Base-by-base conservation (phyloP, 2,113 vertebrate genomes). In the Entelurus aequoreus region DNA sequence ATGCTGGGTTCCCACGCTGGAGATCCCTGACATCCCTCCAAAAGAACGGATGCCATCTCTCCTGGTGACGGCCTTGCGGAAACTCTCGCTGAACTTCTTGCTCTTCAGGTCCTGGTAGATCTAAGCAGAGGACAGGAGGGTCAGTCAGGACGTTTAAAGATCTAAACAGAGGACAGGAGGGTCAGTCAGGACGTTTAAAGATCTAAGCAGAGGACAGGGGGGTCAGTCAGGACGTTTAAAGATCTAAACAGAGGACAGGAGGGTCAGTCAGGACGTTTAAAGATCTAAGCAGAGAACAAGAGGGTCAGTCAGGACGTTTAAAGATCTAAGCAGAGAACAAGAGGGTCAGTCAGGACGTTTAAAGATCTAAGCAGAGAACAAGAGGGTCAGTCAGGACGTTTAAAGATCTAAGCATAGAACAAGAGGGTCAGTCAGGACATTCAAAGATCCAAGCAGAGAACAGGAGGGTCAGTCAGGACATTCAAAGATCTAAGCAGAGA, bases 1-100 rank as follows among this genome's bases (percentile, higher is more conserved):
- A 76, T 99, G 97, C 68, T 99, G 97, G 0, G 97, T 99, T 54
- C 97, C 97, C 75, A 94, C 94, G 48, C 93, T 95, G 80, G 97
- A 99, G 62, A 90, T 93, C 52, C 88, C 73, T 0, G 96, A 99
- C 1, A 80, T 93, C 62, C 97, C 97, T 75, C 96, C 96, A 54
- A 99, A 93, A 2, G 95, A 97, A 14, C 90, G 92, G 73, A 99
- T 97, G 16, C 97, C 97, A 75, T 93, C 90, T 62, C 77, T 93
- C 76, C 91, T 96, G 59, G 94, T 90, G 76, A 99, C 91, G 75
- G 84, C 87, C 87, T 93, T 97, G 66, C 91, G 83, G 69, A 99
- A 99, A 1, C 95, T 92, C 88, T 95, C 93, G 66, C 95, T 93
- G 72, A 96, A 78, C 59, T 97, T 87, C 74, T 95, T 95, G 75